These are phyloP conservation scores for Rhinopithecus roxellana DNA, from an alignment of 2,113 vertebrate species.

Conservation along the genomic window DNA sequence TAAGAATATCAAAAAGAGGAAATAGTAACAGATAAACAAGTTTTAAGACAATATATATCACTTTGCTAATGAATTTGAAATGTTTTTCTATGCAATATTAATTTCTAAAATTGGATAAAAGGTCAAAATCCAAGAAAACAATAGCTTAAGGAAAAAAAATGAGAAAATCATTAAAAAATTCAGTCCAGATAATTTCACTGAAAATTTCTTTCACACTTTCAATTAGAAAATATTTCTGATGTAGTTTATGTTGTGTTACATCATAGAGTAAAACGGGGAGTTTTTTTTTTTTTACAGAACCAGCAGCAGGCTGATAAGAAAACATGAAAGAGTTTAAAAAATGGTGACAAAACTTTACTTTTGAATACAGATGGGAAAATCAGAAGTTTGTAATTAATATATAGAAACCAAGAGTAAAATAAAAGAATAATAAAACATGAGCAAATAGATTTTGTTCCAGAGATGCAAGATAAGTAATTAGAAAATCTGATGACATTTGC, in stretches of 20 bases:
- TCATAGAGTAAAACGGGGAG: not conserved
- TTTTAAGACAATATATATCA: not conserved
- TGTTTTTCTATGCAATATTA: not conserved
- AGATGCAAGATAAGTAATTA: not conserved
- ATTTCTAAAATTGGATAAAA: not conserved
- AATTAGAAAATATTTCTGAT: slow-evolving; percentile 20
- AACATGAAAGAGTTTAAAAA: not conserved
- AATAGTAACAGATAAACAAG: not conserved
- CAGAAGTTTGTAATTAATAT: not conserved
- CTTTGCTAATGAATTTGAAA: not conserved
- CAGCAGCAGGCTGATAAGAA: not conserved
- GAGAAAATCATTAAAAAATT: not conserved
- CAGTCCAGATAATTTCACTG: not conserved
- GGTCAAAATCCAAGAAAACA: not conserved
- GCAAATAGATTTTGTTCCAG: not conserved
- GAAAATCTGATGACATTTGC: not conserved
- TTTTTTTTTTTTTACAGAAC: not conserved
- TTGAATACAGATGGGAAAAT: not conserved
- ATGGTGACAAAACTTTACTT: not conserved
- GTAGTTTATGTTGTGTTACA: not conserved
- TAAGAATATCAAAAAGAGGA: not conserved
- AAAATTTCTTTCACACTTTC: not conserved
- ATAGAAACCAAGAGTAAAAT: not conserved
- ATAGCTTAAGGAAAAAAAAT: not conserved
- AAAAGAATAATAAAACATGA: not conserved